Base-by-base conservation (phyloP, 1,140 invertebrate genomes). In the Calliopsis andreniformis region DNA sequence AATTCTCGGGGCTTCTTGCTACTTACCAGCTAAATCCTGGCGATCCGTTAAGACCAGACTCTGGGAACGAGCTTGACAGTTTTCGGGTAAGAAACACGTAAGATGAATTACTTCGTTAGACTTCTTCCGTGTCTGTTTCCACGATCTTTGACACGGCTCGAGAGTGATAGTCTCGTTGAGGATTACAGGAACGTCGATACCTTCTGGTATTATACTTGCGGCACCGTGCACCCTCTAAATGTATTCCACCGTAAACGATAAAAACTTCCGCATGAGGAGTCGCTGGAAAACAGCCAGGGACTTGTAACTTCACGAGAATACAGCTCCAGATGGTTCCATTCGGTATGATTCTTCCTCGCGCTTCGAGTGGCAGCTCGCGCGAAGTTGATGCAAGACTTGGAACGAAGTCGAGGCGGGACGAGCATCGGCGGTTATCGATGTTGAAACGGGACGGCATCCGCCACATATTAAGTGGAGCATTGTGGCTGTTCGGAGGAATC, bases 391-490 rank as follows among this genome's bases (percentile, higher is more conserved):
- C 47, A 63, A 23, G 25, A 49, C n/a, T 53, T 18, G 23, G 14
- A 53, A 35, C n/a, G 0, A 32, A 32, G 20, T 49, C 30, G 35
- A 32, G 18, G 23, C 6, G 14, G n/a, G 4, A 30, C 7, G 18
- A 10, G 4, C 14, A n/a, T 18, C 25, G 68, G 63, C 71, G 49
- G 72, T 78, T 78, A 79, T 73, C 82, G 75, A 82, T 73, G 70
- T 69, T 30, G 49, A 81, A 64, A 32, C 42, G 71, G 56, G 43
- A 39, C 56, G 47, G 53, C 81, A 75, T 62, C 45, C 53, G 53
- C 42, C 56, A 84, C 79, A 76, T 85, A 87, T 89, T 88, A 89
- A 87, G 88, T 66, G 82, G 71, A 79, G 84, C 73, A 85, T 88
- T 86, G 88, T 85, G 83, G 80, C 71, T 66, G 80, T 86, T 84